Percentiles rank a stretch among this genome's conserved stretches.
Conservation (phyloP, 2,888 invertebrate species). For the Erebia palarica region DNA sequence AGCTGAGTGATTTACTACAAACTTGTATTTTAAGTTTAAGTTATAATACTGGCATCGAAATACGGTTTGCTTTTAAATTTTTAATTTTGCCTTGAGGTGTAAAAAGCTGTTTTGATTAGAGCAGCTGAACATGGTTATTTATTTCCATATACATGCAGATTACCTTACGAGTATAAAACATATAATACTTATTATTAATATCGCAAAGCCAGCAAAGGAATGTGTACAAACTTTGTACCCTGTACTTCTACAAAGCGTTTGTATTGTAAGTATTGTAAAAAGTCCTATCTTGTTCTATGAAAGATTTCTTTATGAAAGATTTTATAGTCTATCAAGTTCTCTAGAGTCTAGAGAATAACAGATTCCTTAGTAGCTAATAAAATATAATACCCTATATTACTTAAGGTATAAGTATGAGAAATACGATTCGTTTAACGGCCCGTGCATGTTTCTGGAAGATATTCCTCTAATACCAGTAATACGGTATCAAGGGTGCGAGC, state of each 20-base stretch:
- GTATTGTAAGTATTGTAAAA: too few species aligned
- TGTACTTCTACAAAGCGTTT: too few species aligned
- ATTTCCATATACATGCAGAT: too few species aligned
- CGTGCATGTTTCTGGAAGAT: slow-evolving; percentile 40
- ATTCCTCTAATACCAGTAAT: slow-evolving; percentile 38
- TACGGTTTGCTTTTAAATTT: background rate
- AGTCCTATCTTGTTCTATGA: too few species aligned
- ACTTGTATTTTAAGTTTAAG: too few species aligned
- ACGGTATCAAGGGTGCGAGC: slow-evolving; percentile 43
- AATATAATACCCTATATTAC: background rate
- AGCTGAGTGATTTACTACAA: too few species aligned
- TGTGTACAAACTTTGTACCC: too few species aligned
- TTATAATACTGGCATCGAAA: background rate
- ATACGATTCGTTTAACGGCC: slow-evolving; percentile 18
- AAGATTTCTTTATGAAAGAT: too few species aligned
- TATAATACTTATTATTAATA: too few species aligned
- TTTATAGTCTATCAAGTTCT: background rate
- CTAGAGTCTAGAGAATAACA: background rate
- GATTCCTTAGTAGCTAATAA: background rate
- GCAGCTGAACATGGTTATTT: background rate
- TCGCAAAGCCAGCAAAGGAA: too few species aligned
- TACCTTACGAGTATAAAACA: too few species aligned
- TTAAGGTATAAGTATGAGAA: slow-evolving; percentile 15
- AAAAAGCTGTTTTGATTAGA: background rate
- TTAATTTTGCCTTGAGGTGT: background rate